Conservation (phyloP, 2,888 invertebrate genomes). For the Amorpha juglandis region DNA sequence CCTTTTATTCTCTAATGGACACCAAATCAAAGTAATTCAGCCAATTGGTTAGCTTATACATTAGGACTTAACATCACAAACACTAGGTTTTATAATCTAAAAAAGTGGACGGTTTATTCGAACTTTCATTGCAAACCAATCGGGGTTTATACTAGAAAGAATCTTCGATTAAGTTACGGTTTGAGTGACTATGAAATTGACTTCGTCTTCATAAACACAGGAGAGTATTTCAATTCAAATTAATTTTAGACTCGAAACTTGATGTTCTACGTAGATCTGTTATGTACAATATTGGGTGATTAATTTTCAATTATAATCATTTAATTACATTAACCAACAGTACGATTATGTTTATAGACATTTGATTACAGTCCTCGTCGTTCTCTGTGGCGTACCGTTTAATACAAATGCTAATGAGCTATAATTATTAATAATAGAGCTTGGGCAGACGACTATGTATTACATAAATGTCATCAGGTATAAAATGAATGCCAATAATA, state of each 20-base stretch:
- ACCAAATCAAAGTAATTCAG: constrained; percentile 18
- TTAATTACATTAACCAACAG: constrained; percentile 18
- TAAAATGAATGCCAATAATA: background rate
- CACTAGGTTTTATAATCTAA: constrained; percentile 5
- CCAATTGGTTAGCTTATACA: constrained; percentile 9
- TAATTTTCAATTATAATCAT: constrained; percentile 18
- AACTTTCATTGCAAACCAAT: constrained; percentile 1
- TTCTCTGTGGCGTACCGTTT: background rate
- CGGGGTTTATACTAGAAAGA: background rate
- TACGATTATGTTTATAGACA: background rate
- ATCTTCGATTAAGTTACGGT: background rate
- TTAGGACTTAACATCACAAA: constrained; percentile 23
- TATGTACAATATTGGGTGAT: constrained; percentile 3
- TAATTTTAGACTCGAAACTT: constrained; percentile 10
- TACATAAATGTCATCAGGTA: background rate
- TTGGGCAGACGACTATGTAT: no score
- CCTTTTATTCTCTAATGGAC: constrained; percentile 20
- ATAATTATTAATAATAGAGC: constrained; percentile 1
- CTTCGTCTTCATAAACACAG: background rate
- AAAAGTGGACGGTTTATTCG: constrained; percentile 3
- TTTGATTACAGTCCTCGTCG: constrained; percentile 11
- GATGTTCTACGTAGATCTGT: constrained; percentile 1
- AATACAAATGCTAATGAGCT: constrained; percentile 10
- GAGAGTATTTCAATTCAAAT: constrained; percentile 1
- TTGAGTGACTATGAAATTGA: background rate